These are phyloP conservation scores for Tridacna gigas DNA, from an alignment of 2,888 invertebrate species.

Conservation along the genomic window DNA sequence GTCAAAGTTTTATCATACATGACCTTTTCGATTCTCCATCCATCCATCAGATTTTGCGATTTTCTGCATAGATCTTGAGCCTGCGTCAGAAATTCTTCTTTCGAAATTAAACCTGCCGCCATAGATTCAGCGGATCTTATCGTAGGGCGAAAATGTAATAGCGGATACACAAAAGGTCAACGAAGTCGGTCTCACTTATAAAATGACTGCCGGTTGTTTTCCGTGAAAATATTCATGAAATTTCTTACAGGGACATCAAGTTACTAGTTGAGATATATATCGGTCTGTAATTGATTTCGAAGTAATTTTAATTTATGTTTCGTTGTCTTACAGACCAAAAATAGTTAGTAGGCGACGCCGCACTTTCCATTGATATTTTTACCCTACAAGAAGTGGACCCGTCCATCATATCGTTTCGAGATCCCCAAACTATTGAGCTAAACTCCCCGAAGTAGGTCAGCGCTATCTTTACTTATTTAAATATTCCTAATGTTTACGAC, in stretches of 20 bases:
- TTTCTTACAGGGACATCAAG: neutral
- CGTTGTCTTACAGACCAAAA: neutral
- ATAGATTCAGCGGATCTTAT: conserved; percentile 54
- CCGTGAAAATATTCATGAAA: conserved; percentile 11
- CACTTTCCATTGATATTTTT: neutral
- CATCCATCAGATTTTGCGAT: conserved; percentile 75
- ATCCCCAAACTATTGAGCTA: conserved; percentile 81
- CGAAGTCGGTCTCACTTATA: conserved; percentile 28
- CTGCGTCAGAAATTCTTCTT: conserved; percentile 85
- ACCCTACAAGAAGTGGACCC: conserved; percentile 50
- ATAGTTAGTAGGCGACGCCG: neutral
- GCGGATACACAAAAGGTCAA: conserved; percentile 64
- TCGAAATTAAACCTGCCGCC: conserved; percentile 81
- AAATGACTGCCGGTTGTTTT: neutral
- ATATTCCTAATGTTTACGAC: conserved; percentile 63
- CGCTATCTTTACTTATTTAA: conserved; percentile 74
- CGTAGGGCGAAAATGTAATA: conserved; percentile 68
- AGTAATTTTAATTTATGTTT: neutral
- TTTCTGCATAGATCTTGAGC: conserved; percentile 82
- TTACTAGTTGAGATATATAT: no score
- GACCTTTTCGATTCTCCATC: conserved; percentile 64
- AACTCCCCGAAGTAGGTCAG: conserved; percentile 80
- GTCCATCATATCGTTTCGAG: conserved; percentile 76
- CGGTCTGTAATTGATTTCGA: no score
- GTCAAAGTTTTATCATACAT: neutral